phyloP scores from a whole-genome alignment of 2,113 vertebrate genomes.

The Bolborhynchus lineola region DNA sequence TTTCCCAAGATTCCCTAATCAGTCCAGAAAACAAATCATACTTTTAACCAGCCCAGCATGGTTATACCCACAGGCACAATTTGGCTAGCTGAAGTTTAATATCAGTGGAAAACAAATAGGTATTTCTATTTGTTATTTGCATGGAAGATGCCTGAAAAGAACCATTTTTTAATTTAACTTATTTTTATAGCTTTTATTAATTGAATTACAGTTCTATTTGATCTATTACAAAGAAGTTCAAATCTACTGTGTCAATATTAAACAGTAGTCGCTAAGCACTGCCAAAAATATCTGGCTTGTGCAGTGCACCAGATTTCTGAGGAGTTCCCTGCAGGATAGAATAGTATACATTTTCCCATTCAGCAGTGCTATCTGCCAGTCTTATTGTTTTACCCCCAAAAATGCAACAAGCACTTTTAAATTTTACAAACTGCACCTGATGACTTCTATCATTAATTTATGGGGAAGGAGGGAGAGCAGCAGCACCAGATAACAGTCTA shows the following conservation, averaged over 20 bases:
- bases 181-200: neutral
- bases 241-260: neutral
- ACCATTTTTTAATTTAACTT: neutral
- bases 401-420: neutral
- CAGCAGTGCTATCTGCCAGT: neutral
- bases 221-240: neutral
- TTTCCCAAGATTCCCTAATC: neutral
- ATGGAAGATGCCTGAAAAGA: neutral
- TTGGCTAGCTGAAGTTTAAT: neutral
- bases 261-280: neutral
- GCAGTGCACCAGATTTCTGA: neutral
- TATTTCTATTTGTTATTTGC: neutral
- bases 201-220: neutral
- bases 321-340: neutral
- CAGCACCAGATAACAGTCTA: fast-evolving
- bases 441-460: neutral
- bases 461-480: fast-evolving
- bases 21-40: neutral
- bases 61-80: neutral
- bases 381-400: neutral
- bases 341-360: neutral
- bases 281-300: neutral
- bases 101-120: neutral
- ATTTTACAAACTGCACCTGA: neutral
- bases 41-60: neutral